phyloP scores from a whole-genome alignment of 1,140 invertebrate species.

The Patella vulgata region DNA sequence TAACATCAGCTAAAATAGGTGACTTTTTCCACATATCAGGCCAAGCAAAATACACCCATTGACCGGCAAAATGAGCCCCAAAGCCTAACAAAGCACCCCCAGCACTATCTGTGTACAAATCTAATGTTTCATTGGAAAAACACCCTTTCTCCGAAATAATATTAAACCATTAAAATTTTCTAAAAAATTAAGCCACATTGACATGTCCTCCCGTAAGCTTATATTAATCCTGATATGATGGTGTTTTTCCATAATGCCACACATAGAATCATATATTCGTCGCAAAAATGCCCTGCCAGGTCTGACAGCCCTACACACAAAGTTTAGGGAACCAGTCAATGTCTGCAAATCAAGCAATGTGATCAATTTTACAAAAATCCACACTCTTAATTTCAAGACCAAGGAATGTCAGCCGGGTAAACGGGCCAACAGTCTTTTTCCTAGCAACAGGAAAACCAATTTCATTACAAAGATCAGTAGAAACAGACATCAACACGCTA shows the following conservation, averaged over 20 bases:
- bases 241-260: slow-evolving; percentile 7
- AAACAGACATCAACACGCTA: no score
- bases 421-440: no score
- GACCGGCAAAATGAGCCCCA: slow-evolving; percentile 28
- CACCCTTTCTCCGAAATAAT: no score
- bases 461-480: no score
- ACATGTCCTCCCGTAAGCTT: slow-evolving; percentile 14
- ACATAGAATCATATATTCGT: slow-evolving; percentile 19
- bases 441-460: no score
- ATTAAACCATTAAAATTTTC: slow-evolving; percentile 17
- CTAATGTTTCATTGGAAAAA: no score
- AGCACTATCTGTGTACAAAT: slow-evolving; percentile 14
- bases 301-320: slow-evolving; percentile 21
- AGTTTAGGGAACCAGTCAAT: slow-evolving; percentile 28
- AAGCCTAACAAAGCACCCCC: slow-evolving; percentile 9
- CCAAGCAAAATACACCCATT: slow-evolving; percentile 15
- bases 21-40: slow-evolving; percentile 11
- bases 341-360: slow-evolving; percentile 33
- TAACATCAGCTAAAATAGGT: no score
- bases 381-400: no score
- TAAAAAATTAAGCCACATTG: slow-evolving; percentile 25
- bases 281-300: slow-evolving; percentile 25
- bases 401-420: no score
- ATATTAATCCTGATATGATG: slow-evolving; percentile 18
- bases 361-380: no score